These are phyloP conservation scores for Hyperoplus immaculatus DNA, from an alignment of 2,797 vertebrate genomes.

Conservation along the genomic window DNA sequence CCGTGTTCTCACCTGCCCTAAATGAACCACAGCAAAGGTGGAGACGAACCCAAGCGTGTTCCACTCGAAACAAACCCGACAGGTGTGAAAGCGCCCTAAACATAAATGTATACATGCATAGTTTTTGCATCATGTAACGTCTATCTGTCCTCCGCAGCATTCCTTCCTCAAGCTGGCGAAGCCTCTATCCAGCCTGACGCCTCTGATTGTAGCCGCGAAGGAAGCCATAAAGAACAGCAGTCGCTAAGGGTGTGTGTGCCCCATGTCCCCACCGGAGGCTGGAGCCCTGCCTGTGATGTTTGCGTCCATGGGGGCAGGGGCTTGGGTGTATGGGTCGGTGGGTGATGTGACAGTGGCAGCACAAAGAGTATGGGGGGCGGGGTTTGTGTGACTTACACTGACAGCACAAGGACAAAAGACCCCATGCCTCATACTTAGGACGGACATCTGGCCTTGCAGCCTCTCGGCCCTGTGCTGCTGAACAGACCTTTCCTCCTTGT, in stretches of 20 bases:
- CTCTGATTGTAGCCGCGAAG: constrained; percentile 98
- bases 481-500: constrained; percentile 75
- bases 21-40: too few relatives aligned
- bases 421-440: constrained; percentile 70
- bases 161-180: constrained; percentile 99
- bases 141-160: constrained; percentile 85
- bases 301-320: constrained; percentile 58
- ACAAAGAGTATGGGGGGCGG: constrained; percentile 39
- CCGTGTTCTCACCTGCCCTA: too few relatives aligned
- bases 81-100: too few relatives aligned
- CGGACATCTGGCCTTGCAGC: constrained; percentile 76
- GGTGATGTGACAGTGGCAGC: constrained; percentile 61
- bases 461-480: constrained; percentile 74
- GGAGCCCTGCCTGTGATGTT: constrained; percentile 65
- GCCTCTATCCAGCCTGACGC: constrained; percentile 98
- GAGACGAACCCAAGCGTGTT: too few relatives aligned
- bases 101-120: too few relatives aligned
- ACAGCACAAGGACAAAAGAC: constrained; percentile 72
- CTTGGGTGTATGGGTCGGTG: constrained; percentile 60
- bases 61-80: too few relatives aligned
- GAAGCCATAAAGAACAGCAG: constrained; percentile 99
- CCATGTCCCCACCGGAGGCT: constrained; percentile 68
- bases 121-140: too few relatives aligned
- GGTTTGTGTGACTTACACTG: constrained; percentile 67
- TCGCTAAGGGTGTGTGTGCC: constrained; percentile 84